Evolutionary conservation across 2,113 vertebrate species (phyloP).

Genomic region (Noturus placidus): DNA sequence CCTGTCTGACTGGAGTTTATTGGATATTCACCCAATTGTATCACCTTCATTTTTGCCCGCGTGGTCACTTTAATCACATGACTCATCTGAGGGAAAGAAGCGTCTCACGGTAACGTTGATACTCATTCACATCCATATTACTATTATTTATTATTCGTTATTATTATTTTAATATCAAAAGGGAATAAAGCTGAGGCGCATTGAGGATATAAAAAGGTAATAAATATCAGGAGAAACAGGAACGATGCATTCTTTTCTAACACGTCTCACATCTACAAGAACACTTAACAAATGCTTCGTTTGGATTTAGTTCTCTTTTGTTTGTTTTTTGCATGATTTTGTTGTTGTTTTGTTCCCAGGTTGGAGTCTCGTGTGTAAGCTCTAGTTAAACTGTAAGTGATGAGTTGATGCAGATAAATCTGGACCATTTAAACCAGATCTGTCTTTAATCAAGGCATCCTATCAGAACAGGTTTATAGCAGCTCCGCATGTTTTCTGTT

Average conservation of each 20-base stretch:
- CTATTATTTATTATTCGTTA: not conserved
- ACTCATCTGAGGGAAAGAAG: not conserved
- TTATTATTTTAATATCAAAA: slow-evolving; percentile 30
- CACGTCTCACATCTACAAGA: slow-evolving; percentile 52
- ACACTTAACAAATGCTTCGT: slow-evolving; percentile 45
- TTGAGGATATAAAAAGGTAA: slow-evolving; percentile 31
- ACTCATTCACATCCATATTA: not conserved
- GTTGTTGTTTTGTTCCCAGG: slow-evolving; percentile 23
- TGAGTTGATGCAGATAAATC: not conserved
- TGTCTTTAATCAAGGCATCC: not conserved
- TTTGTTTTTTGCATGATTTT: slow-evolving; percentile 34
- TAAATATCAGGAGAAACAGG: slow-evolving; percentile 32
- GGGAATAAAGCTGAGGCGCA: slow-evolving; percentile 33
- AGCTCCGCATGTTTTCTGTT: not conserved
- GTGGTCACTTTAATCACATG: not conserved
- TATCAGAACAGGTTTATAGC: not conserved
- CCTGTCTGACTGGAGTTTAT: not conserved
- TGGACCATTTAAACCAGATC: not conserved
- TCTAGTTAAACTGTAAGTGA: not conserved
- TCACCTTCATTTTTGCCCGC: not conserved
- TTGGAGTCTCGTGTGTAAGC: not conserved
- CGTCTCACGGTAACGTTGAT: not conserved
- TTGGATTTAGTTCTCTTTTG: not conserved
- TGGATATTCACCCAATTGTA: not conserved
- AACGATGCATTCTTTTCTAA: slow-evolving; percentile 28